Evolutionary conservation across 2,113 vertebrate species (phyloP), one percentile per base, ranked within the genome.

Genomic region (Athene cunicularia): DNA sequence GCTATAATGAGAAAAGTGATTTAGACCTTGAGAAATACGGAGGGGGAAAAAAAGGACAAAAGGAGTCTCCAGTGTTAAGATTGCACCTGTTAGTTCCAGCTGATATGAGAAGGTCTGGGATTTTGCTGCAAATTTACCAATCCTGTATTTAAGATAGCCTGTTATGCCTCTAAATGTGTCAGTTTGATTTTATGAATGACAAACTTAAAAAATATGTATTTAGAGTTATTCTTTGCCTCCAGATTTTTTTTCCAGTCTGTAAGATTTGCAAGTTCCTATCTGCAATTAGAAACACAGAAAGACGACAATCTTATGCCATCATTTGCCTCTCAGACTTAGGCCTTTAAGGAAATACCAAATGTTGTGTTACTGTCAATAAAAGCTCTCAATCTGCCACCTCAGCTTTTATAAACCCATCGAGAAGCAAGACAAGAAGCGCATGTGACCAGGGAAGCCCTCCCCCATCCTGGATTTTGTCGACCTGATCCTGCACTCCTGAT

Each of bases 351-450:
- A 96, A 77, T 55, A 91, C 41, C 50, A 84, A 71, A 80, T 84
- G 45, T 35, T 56, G 63, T 88, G 72, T 92, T 64, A 56, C 37
- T 91, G 82, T 92, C 91, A 91, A n/a, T 84, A 89, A 95, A 77
- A 93, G 55, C 60, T 14, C 62, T 50, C 84, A 93, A 92, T 68
- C 71, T 88, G 19, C 58, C 74, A 83, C 71, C 16, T 33, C 79
- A 86, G 75, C 56, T 93, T 74, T 83, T 52, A 80, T 37, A 84
- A 71, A 89, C 14, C 37, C 39, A 28, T 66, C 47, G 66, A 41
- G 50, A 80, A 77, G 26, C 28, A 67, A 84, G 37, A 74, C 45
- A 70, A 68, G 53, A 88, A 89, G 33, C 2, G 1, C 3, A 11
- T 19, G 67, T 1, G 6, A n/a, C 15, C 24, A 33, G 33, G 20